phyloP scores from a whole-genome alignment of 1,140 invertebrate genomes.

The Rhysida immarginata region DNA sequence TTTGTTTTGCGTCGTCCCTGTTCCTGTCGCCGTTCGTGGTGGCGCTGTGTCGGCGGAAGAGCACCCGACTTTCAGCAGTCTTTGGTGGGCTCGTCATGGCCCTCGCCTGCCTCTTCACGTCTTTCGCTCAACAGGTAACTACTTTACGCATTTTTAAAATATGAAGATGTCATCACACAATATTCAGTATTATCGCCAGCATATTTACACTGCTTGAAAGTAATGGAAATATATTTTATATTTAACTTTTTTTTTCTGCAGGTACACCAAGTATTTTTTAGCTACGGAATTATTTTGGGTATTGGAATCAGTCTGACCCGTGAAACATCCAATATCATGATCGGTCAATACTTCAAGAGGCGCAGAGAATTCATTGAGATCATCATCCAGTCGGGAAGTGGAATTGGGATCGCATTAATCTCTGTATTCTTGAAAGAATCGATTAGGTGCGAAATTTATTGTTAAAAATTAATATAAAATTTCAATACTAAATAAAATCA shows the following conservation, averaged over 20 bases:
- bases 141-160: too few species aligned
- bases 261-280: constrained; percentile 55
- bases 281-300: constrained; percentile 57
- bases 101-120: constrained; percentile 65
- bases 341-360: constrained; percentile 77
- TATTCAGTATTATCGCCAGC: too few species aligned
- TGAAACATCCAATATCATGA: constrained; percentile 66
- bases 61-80: constrained; percentile 62
- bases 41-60: constrained; percentile 56
- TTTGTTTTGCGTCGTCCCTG: constrained; percentile 30
- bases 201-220: too few species aligned
- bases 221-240: too few species aligned
- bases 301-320: constrained; percentile 65
- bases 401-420: constrained; percentile 74
- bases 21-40: constrained; percentile 30
- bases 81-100: constrained; percentile 67
- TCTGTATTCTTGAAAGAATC: constrained; percentile 73
- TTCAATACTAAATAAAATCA: too few species aligned
- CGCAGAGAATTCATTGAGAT: constrained; percentile 78
- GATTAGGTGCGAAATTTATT: constrained; percentile 56
- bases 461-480: too few species aligned
- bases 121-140: constrained; percentile 51
- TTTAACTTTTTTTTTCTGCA: too few species aligned
- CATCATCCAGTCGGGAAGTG: constrained; percentile 71
- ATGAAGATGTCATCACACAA: too few species aligned